Conservation (phyloP, 2,797 vertebrate genomes). For the Neoniphon sammara region DNA sequence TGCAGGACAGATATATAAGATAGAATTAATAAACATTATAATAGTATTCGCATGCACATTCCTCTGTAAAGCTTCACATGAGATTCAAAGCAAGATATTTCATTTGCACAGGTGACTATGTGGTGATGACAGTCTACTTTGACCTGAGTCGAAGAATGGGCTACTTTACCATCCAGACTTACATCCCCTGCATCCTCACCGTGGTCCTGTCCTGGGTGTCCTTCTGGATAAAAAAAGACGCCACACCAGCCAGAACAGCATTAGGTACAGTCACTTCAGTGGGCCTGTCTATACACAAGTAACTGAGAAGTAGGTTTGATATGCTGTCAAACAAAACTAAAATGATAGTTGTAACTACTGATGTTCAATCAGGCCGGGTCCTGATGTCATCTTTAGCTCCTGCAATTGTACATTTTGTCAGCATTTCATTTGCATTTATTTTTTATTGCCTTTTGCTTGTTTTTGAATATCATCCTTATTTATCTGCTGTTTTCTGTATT, state of each 20-base stretch:
- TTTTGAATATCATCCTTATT: conserved; percentile 18
- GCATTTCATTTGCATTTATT: conserved; percentile 24
- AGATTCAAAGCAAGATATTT: neutral
- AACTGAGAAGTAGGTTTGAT: neutral
- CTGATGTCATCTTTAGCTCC: neutral
- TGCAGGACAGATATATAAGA: no score
- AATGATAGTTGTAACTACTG: conserved; percentile 1
- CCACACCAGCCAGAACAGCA: conserved; percentile 94
- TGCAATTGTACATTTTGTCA: neutral
- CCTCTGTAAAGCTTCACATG: neutral
- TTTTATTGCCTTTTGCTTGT: conserved; percentile 10
- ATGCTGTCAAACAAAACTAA: neutral
- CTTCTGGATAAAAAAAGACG: conserved; percentile 98
- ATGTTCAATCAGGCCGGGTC: neutral
- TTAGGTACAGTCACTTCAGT: conserved; percentile 82
- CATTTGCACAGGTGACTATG: conserved; percentile 89
- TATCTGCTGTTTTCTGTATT: conserved; percentile 21
- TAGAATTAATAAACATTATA: neutral
- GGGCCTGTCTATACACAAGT: neutral
- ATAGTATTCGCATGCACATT: neutral
- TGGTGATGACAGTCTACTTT: conserved; percentile 97
- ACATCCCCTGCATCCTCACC: conserved; percentile 96
- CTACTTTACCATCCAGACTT: conserved; percentile 98
- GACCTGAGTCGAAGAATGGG: conserved; percentile 97
- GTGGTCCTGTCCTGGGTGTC: conserved; percentile 98